phyloP scores from a whole-genome alignment of 2,797 vertebrate species.

The Gephyroberyx darwinii region DNA sequence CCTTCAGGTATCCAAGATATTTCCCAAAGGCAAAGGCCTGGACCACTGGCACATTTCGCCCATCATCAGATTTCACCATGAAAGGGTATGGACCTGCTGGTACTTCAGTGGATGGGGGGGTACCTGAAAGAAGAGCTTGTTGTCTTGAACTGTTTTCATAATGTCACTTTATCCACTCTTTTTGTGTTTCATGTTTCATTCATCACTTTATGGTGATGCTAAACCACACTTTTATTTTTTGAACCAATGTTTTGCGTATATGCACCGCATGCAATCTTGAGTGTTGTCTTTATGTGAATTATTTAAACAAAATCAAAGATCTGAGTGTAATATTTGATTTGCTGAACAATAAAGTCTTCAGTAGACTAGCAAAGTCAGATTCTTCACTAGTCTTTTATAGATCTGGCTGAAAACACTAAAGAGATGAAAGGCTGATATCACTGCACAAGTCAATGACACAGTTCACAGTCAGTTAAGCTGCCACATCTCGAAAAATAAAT shows the following conservation, averaged over 20 bases:
- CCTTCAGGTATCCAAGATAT: slow-evolving; percentile 89
- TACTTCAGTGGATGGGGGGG: slow-evolving; percentile 84
- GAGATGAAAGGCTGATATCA: too few relatives aligned
- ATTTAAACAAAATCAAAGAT: not conserved
- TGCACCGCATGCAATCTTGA: too few relatives aligned
- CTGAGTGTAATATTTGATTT: not conserved
- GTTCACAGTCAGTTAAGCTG: too few relatives aligned
- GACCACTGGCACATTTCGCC: slow-evolving; percentile 88
- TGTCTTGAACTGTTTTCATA: not conserved
- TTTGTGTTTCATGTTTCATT: not conserved
- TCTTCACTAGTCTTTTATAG: too few relatives aligned
- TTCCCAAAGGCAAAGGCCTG: slow-evolving; percentile 94
- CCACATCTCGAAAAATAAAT: too few relatives aligned
- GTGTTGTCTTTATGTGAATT: not conserved
- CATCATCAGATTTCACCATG: slow-evolving; percentile 84
- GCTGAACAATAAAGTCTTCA: not conserved
- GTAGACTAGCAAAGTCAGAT: not conserved
- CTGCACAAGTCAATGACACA: too few relatives aligned
- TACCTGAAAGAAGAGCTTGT: slow-evolving; percentile 71
- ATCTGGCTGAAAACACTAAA: too few relatives aligned
- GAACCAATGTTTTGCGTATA: too few relatives aligned
- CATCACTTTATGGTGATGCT: too few relatives aligned
- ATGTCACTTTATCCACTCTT: not conserved
- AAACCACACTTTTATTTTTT: too few relatives aligned
- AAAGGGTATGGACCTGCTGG: slow-evolving; percentile 87